Evolutionary conservation across 2,113 vertebrate genomes (phyloP).

Genomic region (Tylochromis polylepis): DNA sequence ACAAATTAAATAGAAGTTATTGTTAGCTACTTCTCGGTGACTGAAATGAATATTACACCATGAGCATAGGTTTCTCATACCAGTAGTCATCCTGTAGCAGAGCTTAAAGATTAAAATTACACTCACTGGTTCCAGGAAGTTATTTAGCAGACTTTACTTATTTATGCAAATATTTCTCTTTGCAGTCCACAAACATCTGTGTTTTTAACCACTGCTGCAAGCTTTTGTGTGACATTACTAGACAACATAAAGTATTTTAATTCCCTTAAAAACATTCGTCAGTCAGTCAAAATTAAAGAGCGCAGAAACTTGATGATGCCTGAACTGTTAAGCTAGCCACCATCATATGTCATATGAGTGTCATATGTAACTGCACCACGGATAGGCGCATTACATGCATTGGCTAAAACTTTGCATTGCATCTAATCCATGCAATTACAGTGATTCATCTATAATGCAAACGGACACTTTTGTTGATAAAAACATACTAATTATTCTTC

Average conservation of each 20-base stretch:
- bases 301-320: not conserved
- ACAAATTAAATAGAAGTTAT: not conserved
- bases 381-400: not conserved
- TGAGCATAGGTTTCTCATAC: not conserved
- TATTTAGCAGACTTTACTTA: not conserved
- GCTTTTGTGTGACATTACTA: not conserved
- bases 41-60: not conserved
- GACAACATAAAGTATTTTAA: not conserved
- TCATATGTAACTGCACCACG: not conserved
- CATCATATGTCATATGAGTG: not conserved
- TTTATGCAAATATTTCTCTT: conserved; percentile 8
- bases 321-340: not conserved
- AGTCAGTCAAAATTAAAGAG: not conserved
- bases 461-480: not conserved
- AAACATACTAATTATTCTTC: not conserved
- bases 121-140: conserved; percentile 4
- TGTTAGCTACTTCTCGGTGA: not conserved
- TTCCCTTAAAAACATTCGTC: not conserved
- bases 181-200: not conserved
- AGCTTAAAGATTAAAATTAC: not conserved
- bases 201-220: not conserved
- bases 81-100: not conserved
- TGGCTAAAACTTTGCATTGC: not conserved
- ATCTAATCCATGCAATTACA: not conserved
- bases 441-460: not conserved